Evolutionary conservation across 2,797 vertebrate species (phyloP).

Genomic region (Poecilia picta): DNA sequence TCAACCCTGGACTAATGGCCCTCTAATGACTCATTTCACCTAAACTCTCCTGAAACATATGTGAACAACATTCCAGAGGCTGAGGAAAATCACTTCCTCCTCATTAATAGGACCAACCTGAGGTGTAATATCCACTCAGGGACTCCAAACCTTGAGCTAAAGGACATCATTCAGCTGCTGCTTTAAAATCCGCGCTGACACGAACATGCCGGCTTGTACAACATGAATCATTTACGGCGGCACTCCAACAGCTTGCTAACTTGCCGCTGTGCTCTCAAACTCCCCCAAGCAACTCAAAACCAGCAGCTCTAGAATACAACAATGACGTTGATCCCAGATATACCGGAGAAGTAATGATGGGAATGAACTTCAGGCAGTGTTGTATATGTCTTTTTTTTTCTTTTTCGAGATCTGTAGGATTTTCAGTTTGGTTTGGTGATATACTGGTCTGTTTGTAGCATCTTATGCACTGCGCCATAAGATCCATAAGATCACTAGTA

Average conservation of each 20-base stretch:
- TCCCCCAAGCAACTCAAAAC: conserved; percentile 57
- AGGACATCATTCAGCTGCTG: conserved; percentile 73
- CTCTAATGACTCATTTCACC: conserved; percentile 66
- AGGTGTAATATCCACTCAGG: conserved; percentile 64
- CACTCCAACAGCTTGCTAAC: conserved; percentile 66
- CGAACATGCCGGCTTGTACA: conserved; percentile 51
- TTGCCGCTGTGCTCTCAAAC: conserved; percentile 41
- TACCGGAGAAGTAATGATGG: conserved; percentile 23
- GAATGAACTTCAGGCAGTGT: conserved; percentile 40
- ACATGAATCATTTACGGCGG: conserved; percentile 75
- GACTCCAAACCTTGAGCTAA: conserved; percentile 74
- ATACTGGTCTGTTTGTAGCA: neutral
- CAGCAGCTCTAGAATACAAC: conserved; percentile 60
- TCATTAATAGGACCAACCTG: conserved; percentile 72
- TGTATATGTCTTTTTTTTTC: conserved; percentile 58
- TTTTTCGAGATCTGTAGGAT: conserved; percentile 22
- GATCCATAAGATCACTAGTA: neutral
- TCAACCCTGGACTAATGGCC: conserved; percentile 59
- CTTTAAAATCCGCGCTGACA: conserved; percentile 62
- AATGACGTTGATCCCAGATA: conserved; percentile 61
- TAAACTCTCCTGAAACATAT: conserved; percentile 70
- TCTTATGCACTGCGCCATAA: neutral
- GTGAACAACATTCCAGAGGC: conserved; percentile 62
- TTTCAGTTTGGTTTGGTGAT: neutral
- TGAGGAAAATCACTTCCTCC: conserved; percentile 56